Percentiles rank a stretch among this genome's conserved stretches.
Conservation (phyloP, 2,113 vertebrate genomes). For the Tenrec ecaudatus region DNA sequence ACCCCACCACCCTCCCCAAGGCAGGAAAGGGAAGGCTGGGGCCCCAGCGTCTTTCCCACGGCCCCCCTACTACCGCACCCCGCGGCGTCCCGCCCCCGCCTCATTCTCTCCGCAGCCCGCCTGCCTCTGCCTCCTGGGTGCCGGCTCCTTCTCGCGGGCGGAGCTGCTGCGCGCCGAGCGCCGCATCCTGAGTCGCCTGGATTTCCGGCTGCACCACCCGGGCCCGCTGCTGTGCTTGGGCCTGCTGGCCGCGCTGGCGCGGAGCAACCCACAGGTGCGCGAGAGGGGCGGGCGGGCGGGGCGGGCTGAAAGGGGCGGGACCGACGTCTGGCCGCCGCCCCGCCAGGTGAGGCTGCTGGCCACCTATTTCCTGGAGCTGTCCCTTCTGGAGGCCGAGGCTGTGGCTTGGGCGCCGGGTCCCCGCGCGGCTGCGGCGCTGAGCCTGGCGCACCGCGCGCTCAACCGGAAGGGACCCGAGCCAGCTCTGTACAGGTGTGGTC, state of each 20-base stretch:
- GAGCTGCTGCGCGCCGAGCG: conserved; percentile 92
- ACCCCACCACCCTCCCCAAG: no score
- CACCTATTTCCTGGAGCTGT: conserved; percentile 92
- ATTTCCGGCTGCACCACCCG: conserved; percentile 89
- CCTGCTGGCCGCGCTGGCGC: conserved; percentile 85
- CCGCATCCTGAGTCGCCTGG: conserved; percentile 87
- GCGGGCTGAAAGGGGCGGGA: not conserved
- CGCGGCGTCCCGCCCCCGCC: not conserved
- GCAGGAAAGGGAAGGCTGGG: not conserved
- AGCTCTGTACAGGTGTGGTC: conserved; percentile 87
- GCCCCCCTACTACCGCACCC: no score
- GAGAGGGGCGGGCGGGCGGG: not conserved
- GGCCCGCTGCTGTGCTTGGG: conserved; percentile 89
- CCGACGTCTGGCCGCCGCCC: rapidly evolving
- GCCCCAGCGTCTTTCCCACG: no score
- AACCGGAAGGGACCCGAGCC: conserved; percentile 83
- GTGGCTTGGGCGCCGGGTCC: conserved; percentile 87
- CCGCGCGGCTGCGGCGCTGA: conserved; percentile 89
- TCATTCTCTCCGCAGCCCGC: conserved; percentile 83
- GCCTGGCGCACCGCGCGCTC: conserved; percentile 87
- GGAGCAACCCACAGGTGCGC: conserved; percentile 86
- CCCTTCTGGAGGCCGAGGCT: conserved; percentile 89
- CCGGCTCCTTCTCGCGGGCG: conserved; percentile 88
- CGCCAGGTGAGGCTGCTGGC: conserved; percentile 88
- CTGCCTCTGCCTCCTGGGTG: conserved; percentile 92